phyloP scores from a whole-genome alignment of 2,888 invertebrate species.

The Drosophila neonasuta region DNA sequence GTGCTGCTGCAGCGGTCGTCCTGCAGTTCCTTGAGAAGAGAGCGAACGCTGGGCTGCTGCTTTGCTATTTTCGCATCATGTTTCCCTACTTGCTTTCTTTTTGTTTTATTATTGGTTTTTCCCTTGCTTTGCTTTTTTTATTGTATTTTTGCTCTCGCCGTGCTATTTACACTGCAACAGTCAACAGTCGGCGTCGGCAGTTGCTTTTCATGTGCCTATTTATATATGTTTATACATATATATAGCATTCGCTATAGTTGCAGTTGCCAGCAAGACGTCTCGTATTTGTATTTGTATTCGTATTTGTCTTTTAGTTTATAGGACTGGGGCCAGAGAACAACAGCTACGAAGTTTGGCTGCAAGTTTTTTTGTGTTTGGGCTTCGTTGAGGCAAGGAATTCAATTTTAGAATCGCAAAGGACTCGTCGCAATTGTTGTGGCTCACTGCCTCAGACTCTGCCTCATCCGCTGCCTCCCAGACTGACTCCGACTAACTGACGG shows the following conservation, averaged over 20 bases:
- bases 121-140: conserved; percentile 42
- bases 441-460: conserved; percentile 7
- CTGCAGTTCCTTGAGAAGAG: conserved; percentile 64
- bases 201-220: conserved; percentile 73
- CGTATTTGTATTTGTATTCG: conserved; percentile 58
- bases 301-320: conserved; percentile 77
- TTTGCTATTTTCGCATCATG: conserved; percentile 37
- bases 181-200: conserved; percentile 74
- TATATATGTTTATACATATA: conserved; percentile 40
- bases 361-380: conserved; percentile 72
- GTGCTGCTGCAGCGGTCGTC: conserved; percentile 35
- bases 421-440: conserved; percentile 42
- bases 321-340: conserved; percentile 50
- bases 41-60: conserved; percentile 36
- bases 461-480: neutral
- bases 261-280: conserved; percentile 44
- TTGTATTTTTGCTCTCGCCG: conserved; percentile 63
- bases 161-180: conserved; percentile 74
- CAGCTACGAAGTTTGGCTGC: conserved; percentile 60
- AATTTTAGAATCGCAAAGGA: conserved; percentile 72
- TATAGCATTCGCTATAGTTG: conserved; percentile 32
- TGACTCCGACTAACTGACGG: conserved; percentile 32
- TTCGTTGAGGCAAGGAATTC: conserved; percentile 75
- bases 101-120: conserved; percentile 55
- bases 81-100: conserved; percentile 36